phyloP scores from a whole-genome alignment of 2,888 invertebrate species.

The Choreutis nemorana region DNA sequence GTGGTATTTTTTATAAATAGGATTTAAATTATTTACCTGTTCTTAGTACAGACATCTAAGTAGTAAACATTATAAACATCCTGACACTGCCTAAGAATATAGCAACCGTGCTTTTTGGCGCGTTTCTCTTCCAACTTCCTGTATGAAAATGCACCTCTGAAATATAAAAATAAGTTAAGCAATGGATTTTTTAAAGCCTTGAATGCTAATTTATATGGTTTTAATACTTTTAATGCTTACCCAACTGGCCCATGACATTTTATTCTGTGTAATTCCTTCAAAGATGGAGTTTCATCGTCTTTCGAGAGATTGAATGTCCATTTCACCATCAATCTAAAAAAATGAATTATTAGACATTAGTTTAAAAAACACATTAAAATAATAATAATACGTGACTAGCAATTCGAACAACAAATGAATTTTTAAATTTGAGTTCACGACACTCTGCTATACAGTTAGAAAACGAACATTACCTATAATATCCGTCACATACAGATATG shows the following conservation, averaged over 20 bases:
- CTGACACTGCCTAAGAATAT: slow-evolving; percentile 84
- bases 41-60: slow-evolving; percentile 81
- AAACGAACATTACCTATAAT: slow-evolving; percentile 81
- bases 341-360: not conserved
- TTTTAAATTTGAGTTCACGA: too few species aligned
- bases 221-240: slow-evolving; percentile 47
- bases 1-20: slow-evolving; percentile 2
- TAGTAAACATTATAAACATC: slow-evolving; percentile 80
- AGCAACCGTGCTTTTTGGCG: slow-evolving; percentile 78
- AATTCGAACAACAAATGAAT: too few species aligned
- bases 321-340: slow-evolving; percentile 75
- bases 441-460: too few species aligned
- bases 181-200: not conserved
- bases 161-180: slow-evolving; percentile 17
- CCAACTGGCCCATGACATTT: slow-evolving; percentile 93
- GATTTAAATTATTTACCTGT: slow-evolving; percentile 53
- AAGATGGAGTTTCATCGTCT: slow-evolving; percentile 80
- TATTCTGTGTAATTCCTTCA: slow-evolving; percentile 73
- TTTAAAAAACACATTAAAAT: slow-evolving; percentile 5
- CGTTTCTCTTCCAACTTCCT: slow-evolving; percentile 83
- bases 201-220: not conserved
- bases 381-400: not conserved
- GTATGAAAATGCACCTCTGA: slow-evolving; percentile 84
- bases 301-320: slow-evolving; percentile 92
- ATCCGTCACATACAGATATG: slow-evolving; percentile 84